Base-by-base conservation (phyloP, 2,888 invertebrate species). In the Drosophila anomelani region DNA sequence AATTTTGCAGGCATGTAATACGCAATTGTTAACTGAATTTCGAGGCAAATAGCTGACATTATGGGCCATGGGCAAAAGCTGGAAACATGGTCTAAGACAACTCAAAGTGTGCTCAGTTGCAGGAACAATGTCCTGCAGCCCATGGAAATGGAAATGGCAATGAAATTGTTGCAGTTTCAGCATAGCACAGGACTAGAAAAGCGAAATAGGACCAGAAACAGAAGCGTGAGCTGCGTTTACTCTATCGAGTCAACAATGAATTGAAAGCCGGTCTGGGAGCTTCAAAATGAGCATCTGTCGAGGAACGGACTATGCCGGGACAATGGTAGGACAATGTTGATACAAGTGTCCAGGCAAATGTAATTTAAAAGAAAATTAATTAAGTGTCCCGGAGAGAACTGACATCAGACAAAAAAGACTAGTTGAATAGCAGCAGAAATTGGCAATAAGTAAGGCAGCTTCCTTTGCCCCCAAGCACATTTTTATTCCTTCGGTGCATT, bases 281-380 rank as follows among this genome's bases (percentile, higher is more conserved):
- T 69, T 57, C 59, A 36, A 85, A 85, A 73, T 81, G 80, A 79
- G 76, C 82, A 69, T 59, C 68, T 36, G 59, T 41, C 9, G 34
- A 44, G 51, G 12, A 20, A 13, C 15, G n/a, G 67, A 41, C 17
- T 41, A 41, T 41, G 55, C 17, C 17, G 39, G 36, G 41, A 55
- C 51, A 54, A 59, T 49, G 47, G 44, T 44, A 41, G 51, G 46
- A 62, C 80, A 64, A 36, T 76, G 81, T 75, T 84, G 77, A 71
- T 77, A 59, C 90, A 82, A 82, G 66, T 88, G 84, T 75, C 69
- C 78, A 62, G 75, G 74, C 57, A 72, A 78, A 76, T 72, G 80
- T 82, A 85, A 88, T 77, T 77, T 75, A 66, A 75, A 89, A 85
- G 76, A 83, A 85, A 85, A 83, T 89, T 80, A 85, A 85, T 88